Conservation (phyloP, 2,113 vertebrate genomes). For the Gasterosteus aculeatus region DNA sequence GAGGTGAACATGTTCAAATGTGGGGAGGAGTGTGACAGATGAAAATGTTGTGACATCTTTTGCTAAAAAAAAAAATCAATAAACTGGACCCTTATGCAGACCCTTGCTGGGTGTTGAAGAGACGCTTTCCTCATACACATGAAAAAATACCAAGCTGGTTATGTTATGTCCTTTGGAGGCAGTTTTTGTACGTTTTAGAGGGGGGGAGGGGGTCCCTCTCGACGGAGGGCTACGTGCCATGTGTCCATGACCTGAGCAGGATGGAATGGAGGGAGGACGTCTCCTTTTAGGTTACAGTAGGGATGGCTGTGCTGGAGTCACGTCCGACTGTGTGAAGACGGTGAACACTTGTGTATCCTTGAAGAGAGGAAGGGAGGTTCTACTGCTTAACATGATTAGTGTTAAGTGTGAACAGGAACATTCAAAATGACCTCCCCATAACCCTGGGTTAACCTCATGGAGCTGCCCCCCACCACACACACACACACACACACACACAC, state of each 20-base stretch:
- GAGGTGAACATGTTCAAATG: not conserved
- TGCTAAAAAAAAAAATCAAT: not conserved
- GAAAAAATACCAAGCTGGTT: not conserved
- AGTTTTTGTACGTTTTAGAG: not conserved
- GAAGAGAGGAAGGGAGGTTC: slow-evolving; percentile 23
- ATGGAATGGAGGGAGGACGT: no score
- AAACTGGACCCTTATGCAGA: not conserved
- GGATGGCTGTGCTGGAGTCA: slow-evolving; percentile 2
- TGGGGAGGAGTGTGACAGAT: not conserved
- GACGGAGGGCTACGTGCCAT: not conserved
- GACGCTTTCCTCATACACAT: not conserved
- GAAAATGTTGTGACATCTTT: not conserved
- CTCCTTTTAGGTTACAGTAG: not conserved
- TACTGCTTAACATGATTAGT: slow-evolving; percentile 45
- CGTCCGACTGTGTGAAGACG: not conserved
- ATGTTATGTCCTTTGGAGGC: not conserved
- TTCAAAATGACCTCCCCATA: slow-evolving; percentile 59
- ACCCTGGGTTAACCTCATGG: slow-evolving; percentile 78
- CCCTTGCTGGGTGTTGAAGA: not conserved
- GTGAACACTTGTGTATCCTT: slow-evolving; percentile 1
- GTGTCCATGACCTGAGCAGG: not conserved
- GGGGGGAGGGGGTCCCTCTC: no score
- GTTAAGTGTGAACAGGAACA: slow-evolving; percentile 55
- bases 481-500: no score
- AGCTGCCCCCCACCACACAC: slow-evolving; percentile 64